Base-by-base conservation (phyloP, 2,797 vertebrate species). In the Australoheros facetus region DNA sequence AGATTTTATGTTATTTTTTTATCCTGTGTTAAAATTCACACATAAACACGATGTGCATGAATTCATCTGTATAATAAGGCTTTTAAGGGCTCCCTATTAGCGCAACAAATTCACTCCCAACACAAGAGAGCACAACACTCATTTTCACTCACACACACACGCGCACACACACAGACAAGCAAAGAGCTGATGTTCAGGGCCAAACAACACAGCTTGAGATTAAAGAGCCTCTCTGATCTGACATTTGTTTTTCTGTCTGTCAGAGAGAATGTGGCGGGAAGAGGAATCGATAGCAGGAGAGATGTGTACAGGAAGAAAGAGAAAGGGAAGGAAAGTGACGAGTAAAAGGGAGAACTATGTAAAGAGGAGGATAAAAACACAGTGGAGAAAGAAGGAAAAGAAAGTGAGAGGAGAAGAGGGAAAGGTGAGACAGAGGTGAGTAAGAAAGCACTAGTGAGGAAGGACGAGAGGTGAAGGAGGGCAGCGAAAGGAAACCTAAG, bases 231-330 rank as follows among this genome's bases (percentile, higher is more conserved):
- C 92, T 95, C 92, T 94, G 93, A 96, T 94, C 92, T 92, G 89
- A 93, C 93, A 92, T 94, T 93, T 95, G 93, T 93, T 91, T 94
- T 94, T 94, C 92, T 93, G 91, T 88, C 93, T 94, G 93, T 95
- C 94, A 94, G 93, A 92, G 86, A 83, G 77, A 81, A 79, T 66
- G 81, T 69, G 84, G 79, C 70, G 73, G 84, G 82, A 84, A 84
- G 82, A 87, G 79, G 87, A 89, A 92, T 88, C 82, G 56, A 90
- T 89, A 84, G 81, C 72, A 77, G 78, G 51, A 73, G 79, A 89
- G 78, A 81, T 17, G 26, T 56, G 59, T 34, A 42, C 78, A 19
- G 70, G 21, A 62, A 34, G 70, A 59, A 58, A 34, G 16, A 73
- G 48, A 19, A 21, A 59, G 21, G 37, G 56, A 45, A 66, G 16